Evolutionary conservation across 2,113 vertebrate genomes (phyloP).

Genomic region (Gavia stellata): DNA sequence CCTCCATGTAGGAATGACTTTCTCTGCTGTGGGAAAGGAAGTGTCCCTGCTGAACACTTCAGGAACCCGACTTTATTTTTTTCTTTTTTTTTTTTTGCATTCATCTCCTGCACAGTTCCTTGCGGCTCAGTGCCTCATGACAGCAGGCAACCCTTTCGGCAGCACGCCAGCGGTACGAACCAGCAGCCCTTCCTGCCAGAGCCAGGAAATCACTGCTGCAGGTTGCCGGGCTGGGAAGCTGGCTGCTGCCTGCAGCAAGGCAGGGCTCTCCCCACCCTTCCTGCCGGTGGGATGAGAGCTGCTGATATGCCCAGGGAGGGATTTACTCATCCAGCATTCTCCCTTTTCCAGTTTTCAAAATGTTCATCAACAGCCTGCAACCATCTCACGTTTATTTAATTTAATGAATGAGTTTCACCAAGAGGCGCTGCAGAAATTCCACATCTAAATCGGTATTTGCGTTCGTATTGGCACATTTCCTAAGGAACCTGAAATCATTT

Average conservation of each 20-base stretch:
- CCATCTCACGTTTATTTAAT: not conserved
- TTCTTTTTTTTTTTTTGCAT: not conserved
- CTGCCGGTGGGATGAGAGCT: not conserved
- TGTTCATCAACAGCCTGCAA: not conserved
- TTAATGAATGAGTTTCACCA: not conserved
- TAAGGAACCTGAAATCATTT: conserved; percentile 18
- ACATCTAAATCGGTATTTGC: not conserved
- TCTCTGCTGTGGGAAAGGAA: not conserved
- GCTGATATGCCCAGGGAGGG: not conserved
- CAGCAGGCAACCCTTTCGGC: not conserved
- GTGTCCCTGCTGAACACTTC: not conserved
- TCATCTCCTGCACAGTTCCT: not conserved
- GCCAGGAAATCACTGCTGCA: not conserved
- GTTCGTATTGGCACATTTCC: not conserved
- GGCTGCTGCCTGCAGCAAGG: not conserved
- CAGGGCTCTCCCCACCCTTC: not conserved
- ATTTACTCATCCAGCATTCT: not conserved
- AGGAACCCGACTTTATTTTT: not conserved
- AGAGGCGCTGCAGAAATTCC: not conserved
- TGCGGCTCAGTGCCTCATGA: not conserved
- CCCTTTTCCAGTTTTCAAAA: not conserved
- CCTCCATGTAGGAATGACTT: not conserved
- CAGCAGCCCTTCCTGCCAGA: not conserved
- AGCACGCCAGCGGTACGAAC: not conserved
- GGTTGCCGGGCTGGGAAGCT: not conserved